Conservation (phyloP, 2,888 invertebrate genomes). For the Epinotia ramella region DNA sequence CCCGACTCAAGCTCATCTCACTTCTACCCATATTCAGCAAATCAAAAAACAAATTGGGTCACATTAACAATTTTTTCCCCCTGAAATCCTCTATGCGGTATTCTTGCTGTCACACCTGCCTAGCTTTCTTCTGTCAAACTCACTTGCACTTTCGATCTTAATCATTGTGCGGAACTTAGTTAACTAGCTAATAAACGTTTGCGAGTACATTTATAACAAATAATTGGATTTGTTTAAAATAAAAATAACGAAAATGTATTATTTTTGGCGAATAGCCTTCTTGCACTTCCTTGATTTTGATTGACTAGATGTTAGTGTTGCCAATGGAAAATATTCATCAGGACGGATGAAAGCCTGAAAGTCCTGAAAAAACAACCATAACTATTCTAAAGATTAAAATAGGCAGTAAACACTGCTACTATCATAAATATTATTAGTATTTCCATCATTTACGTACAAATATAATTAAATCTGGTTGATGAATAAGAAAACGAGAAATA, state of each 20-base stretch:
- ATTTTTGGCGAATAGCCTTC: slow-evolving; percentile 65
- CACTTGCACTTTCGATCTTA: slow-evolving; percentile 59
- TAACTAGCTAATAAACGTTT: slow-evolving; percentile 67
- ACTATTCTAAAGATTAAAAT: not conserved
- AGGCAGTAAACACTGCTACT: not conserved
- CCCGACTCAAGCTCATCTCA: slow-evolving; percentile 50
- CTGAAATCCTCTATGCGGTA: slow-evolving; percentile 73
- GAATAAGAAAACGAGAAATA: slow-evolving; percentile 1
- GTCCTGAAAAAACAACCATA: slow-evolving; percentile 18
- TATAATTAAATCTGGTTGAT: not conserved
- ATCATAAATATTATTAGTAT: not conserved
- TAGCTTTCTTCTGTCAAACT: slow-evolving; percentile 59
- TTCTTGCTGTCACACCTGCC: slow-evolving; percentile 70
- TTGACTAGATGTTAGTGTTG: slow-evolving; percentile 70
- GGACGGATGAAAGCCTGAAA: slow-evolving; percentile 35
- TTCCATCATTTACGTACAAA: not conserved
- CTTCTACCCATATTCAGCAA: slow-evolving; percentile 54
- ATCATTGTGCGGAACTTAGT: slow-evolving; percentile 59
- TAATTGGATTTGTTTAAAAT: slow-evolving; percentile 65
- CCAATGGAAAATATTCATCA: slow-evolving; percentile 57
- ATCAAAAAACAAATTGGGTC: slow-evolving; percentile 51
- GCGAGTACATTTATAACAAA: slow-evolving; percentile 57
- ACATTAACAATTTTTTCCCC: slow-evolving; percentile 60
- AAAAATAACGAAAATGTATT: slow-evolving; percentile 71
- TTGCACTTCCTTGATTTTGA: slow-evolving; percentile 76